Conservation (phyloP, 2,888 invertebrate genomes). For the Cerceris rybyensis region DNA sequence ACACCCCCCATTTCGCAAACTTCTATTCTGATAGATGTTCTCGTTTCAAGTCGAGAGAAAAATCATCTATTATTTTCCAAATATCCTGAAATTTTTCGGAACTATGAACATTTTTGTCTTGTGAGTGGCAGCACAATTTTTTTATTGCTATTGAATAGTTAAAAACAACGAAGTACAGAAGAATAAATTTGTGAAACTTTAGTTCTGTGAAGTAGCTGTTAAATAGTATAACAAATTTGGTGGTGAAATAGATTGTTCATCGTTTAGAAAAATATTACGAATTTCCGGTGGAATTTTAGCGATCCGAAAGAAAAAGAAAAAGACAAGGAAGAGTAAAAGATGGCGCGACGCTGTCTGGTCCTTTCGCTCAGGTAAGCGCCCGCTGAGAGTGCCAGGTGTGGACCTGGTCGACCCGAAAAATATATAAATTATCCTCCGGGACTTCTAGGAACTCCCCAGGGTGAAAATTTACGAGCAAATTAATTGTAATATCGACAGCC, state of each 20-base stretch:
- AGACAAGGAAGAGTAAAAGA: conserved; percentile 27
- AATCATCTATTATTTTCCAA: conserved; percentile 46
- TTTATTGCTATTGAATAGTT: background rate
- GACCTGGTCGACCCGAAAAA: conserved; percentile 70
- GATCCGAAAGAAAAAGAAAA: background rate
- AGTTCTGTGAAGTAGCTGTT: no score
- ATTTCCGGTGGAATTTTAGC: conserved; percentile 34
- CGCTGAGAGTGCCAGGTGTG: conserved; percentile 74
- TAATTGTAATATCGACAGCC: conserved; percentile 79
- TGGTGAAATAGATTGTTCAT: background rate
- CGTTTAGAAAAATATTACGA: conserved; percentile 13
- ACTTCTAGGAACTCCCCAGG: conserved; percentile 75
- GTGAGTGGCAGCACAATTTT: background rate
- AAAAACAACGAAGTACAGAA: no score
- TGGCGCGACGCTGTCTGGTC: conserved; percentile 79
- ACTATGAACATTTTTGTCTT: background rate
- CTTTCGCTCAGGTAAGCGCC: conserved; percentile 64
- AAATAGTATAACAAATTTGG: no score
- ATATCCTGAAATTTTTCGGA: conserved; percentile 26
- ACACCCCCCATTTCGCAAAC: conserved; percentile 18
- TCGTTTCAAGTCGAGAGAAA: conserved; percentile 54
- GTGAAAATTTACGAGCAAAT: conserved; percentile 80
- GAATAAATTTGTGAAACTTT: no score
- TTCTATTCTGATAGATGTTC: conserved; percentile 15
- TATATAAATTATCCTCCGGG: conserved; percentile 78